These are phyloP conservation scores for Watersipora subatra DNA, from an alignment of 1,140 invertebrate genomes.

Conservation along the genomic window DNA sequence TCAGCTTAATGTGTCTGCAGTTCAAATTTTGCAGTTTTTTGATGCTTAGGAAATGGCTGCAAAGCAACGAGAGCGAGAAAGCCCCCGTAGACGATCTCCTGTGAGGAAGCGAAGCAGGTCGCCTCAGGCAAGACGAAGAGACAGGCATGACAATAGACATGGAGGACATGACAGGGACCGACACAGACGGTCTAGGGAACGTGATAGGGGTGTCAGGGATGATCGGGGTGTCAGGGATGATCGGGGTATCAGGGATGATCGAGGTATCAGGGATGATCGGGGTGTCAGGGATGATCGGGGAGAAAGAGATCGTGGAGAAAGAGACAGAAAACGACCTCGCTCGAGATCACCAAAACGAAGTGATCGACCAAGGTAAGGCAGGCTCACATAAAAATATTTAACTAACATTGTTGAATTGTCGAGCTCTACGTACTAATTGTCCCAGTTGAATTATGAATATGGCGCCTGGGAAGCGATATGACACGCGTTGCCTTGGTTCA, in stretches of 20 bases:
- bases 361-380: background rate
- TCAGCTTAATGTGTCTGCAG: too few relatives aligned
- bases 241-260: too few relatives aligned
- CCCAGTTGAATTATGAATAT: too few relatives aligned
- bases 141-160: background rate
- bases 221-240: too few relatives aligned
- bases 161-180: slow-evolving; percentile 14
- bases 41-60: slow-evolving; percentile 10
- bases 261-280: too few relatives aligned
- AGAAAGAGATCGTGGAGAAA: background rate
- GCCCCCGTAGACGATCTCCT: slow-evolving; percentile 14
- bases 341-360: background rate
- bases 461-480: too few relatives aligned
- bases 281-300: background rate
- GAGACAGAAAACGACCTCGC: background rate
- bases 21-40: background rate
- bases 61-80: slow-evolving; percentile 14
- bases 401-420: too few relatives aligned
- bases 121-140: background rate
- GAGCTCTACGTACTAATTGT: too few relatives aligned
- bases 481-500: too few relatives aligned
- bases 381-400: background rate
- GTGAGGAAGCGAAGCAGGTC: slow-evolving; percentile 2
- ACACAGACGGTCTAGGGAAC: slow-evolving; percentile 12
- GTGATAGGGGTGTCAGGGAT: background rate